Base-by-base conservation (phyloP, 1,140 invertebrate species). In the Heliconius himera region DNA sequence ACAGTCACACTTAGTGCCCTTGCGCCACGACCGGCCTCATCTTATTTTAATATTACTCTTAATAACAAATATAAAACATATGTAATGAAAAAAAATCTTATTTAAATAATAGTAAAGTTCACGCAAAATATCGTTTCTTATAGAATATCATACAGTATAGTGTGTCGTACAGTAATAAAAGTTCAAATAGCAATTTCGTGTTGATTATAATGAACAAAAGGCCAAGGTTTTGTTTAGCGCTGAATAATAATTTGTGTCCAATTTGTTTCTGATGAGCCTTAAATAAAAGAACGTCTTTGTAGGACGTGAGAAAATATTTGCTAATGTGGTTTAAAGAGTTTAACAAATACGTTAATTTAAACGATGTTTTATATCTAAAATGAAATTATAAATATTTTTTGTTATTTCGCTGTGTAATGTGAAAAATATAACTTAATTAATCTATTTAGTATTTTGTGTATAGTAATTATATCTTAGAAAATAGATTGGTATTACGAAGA, bases 141-240 rank as follows among this genome's bases (percentile, higher is more conserved):
- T 36, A 36, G 33, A 6, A 36, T 36, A 36, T 36, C 33, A 77
- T 54, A 80, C 70, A n/a, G 13, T 16, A 16, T 13, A 16, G 41
- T 13, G 16, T 86, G 78, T 86, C 74, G 73, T 83, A 85, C 33
- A 76, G 77, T 85, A 87, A 84, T 90, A 88, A 84, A 82, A 83
- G 79, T 80, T 85, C 81, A 86, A 85, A 86, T 84, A 83, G 81
- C 85, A 82, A 83, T 79, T 81, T 77, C 78, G 81, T 89, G 82
- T 85, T 83, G 70, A 88, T 87, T 87, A 86, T 90, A 78, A 85
- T 73, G 83, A 81, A 70, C 60, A 78, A 81, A 93, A 92, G 88
- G 85, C 81, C 90, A 93, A 92, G 91, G 90, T 87, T 86, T 85
- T 82, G 81, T 88, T 91, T 90, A 88, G 85, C 81, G 86, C 82